Evolutionary conservation across 2,797 vertebrate species (phyloP).

Genomic region (Oryzias dopingdopingensis): DNA sequence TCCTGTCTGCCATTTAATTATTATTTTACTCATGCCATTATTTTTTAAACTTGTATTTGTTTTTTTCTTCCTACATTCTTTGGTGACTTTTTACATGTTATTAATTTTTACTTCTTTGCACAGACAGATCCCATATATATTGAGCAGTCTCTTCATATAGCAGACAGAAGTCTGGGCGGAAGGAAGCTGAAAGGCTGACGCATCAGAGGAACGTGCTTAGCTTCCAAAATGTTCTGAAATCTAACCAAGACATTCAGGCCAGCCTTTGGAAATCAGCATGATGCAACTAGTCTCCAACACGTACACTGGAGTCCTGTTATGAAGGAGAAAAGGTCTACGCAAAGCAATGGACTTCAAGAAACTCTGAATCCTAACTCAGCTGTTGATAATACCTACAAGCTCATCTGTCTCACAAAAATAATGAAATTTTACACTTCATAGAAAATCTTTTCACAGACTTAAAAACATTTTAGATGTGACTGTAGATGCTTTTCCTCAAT

Average conservation of each 20-base stretch:
- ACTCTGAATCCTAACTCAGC: background rate
- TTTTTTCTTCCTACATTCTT: constrained; percentile 2
- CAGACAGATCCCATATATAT: constrained; percentile 21
- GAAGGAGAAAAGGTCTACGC: constrained; percentile 13
- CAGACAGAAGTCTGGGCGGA: constrained; percentile 55
- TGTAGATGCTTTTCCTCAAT: background rate
- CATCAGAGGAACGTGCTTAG: constrained; percentile 56
- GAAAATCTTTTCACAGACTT: background rate
- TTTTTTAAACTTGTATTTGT: background rate
- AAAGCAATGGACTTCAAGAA: constrained; percentile 7
- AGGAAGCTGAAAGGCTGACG: constrained; percentile 47
- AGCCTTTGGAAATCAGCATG: constrained; percentile 49
- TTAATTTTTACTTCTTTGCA: constrained; percentile 1
- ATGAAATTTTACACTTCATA: background rate
- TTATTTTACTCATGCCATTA: background rate
- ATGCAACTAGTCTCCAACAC: constrained; percentile 68
- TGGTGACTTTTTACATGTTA: background rate
- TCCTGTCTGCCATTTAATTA: too few species aligned
- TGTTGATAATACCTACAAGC: background rate
- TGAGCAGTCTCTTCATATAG: constrained; percentile 34
- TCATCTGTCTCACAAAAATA: background rate
- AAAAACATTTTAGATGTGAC: background rate
- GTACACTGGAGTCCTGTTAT: constrained; percentile 8
- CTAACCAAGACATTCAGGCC: constrained; percentile 35
- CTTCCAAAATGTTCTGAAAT: constrained; percentile 37